phyloP scores from a whole-genome alignment of 2,888 invertebrate species.

The Ethmia dodecea region DNA sequence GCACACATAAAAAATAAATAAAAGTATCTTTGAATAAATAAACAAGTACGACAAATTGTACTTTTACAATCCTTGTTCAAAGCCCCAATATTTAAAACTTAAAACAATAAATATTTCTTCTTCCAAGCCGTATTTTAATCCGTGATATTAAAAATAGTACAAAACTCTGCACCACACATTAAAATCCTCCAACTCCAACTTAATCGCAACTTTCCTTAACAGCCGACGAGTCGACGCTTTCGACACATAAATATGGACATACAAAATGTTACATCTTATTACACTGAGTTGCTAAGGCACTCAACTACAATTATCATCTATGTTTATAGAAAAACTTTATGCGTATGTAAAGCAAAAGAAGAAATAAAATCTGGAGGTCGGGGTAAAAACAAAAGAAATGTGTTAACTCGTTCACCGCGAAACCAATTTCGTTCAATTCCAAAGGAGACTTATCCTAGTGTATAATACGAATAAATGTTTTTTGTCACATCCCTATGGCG shows the following conservation, averaged over 20 bases:
- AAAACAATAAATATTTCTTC: constrained; percentile 36
- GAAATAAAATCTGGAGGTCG: constrained; percentile 35
- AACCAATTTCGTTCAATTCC: constrained; percentile 65
- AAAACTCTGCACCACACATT: constrained; percentile 29
- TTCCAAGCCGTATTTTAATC: constrained; percentile 30
- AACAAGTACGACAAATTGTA: constrained; percentile 40
- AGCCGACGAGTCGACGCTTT: constrained; percentile 16
- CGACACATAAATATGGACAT: constrained; percentile 21
- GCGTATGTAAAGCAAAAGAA: constrained; percentile 50
- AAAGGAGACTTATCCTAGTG: constrained; percentile 63
- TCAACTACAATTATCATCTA: constrained; percentile 64
- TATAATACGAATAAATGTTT: constrained; percentile 70
- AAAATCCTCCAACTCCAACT: constrained; percentile 28
- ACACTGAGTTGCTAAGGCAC: constrained; percentile 76
- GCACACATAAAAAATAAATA: constrained; percentile 59
- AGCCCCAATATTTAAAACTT: constrained; percentile 25
- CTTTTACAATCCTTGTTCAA: constrained; percentile 29
- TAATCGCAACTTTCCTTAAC: constrained; percentile 37
- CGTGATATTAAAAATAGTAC: constrained; percentile 41
- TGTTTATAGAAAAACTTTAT: constrained; percentile 53
- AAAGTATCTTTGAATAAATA: constrained; percentile 40
- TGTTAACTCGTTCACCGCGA: constrained; percentile 62
- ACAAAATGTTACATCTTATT: constrained; percentile 53
- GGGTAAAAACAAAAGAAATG: constrained; percentile 26
- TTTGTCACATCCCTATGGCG: constrained; percentile 63